Evolutionary conservation across 1,140 invertebrate genomes (phyloP).

Genomic region (Ceratina australensis): DNA sequence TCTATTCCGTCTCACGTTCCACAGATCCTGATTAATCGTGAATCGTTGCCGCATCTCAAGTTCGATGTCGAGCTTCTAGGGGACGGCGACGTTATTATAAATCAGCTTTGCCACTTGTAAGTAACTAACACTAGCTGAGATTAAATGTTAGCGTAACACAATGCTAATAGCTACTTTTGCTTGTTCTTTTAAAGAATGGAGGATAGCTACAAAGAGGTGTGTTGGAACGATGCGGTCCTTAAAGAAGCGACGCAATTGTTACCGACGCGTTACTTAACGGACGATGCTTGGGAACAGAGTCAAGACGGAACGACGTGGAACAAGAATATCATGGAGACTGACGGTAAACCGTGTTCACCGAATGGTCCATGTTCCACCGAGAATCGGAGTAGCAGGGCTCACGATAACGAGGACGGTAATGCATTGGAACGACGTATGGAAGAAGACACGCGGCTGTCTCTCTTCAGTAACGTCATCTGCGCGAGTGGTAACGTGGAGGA

Average conservation of each 20-base stretch:
- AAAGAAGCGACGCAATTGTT: constrained; percentile 76
- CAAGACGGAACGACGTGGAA: constrained; percentile 69
- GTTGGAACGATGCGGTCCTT: constrained; percentile 74
- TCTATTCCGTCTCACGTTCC: constrained; percentile 89
- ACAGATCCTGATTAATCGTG: constrained; percentile 93
- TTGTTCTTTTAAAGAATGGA: constrained; percentile 75
- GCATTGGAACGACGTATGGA: constrained; percentile 44
- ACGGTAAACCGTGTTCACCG: constrained; percentile 36
- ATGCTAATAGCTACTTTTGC: constrained; percentile 1
- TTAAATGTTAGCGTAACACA: not conserved
- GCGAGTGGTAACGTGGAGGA: constrained; percentile 65
- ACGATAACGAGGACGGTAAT: constrained; percentile 37
- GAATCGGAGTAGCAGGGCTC: constrained; percentile 64
- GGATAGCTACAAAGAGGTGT: constrained; percentile 79
- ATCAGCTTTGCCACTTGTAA: constrained; percentile 89
- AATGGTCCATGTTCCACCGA: constrained; percentile 54
- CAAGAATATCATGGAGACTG: constrained; percentile 64
- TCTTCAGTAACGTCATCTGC: constrained; percentile 66
- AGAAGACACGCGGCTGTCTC: constrained; percentile 67
- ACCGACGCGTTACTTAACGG: constrained; percentile 63
- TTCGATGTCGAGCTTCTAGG: constrained; percentile 95
- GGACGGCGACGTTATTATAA: constrained; percentile 93
- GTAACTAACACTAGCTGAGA: constrained; percentile 61
- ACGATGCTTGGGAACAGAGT: constrained; percentile 75
- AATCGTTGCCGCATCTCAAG: constrained; percentile 89